Evolutionary conservation across 2,888 invertebrate species (phyloP).

Genomic region (Hirtodrosophila alboralis): DNA sequence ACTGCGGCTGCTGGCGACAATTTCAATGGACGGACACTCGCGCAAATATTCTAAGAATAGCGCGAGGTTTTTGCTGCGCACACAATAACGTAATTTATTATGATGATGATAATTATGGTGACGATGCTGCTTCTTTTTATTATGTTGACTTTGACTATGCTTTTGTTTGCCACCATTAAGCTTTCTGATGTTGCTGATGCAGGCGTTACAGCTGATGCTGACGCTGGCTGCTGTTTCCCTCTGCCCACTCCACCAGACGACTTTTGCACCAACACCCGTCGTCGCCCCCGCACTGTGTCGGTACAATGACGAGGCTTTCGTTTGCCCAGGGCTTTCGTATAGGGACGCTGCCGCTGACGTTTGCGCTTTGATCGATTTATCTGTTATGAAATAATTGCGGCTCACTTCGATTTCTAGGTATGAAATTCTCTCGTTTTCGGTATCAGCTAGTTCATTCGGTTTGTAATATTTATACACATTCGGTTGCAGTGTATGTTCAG

Average conservation of each 20-base stretch:
- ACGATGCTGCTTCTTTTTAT: conserved; percentile 34
- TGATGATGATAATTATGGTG: conserved; percentile 31
- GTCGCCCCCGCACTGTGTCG: conserved; percentile 28
- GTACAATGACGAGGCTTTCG: conserved; percentile 39
- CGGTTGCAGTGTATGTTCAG: conserved; percentile 54
- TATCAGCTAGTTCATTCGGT: conserved; percentile 20
- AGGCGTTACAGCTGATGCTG: conserved; percentile 65
- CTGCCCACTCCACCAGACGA: conserved; percentile 76
- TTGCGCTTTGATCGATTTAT: conserved; percentile 59
- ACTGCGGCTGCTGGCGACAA: conserved; percentile 49
- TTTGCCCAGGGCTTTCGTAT: conserved; percentile 53
- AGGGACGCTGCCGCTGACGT: conserved; percentile 42
- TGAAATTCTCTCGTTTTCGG: conserved; percentile 4
- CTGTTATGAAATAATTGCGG: conserved; percentile 74
- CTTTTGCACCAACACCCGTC: conserved; percentile 47
- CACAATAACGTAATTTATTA: conserved; percentile 67
- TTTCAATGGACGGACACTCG: conserved; percentile 74
- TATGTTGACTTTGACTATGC: conserved; percentile 50
- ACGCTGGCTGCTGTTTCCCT: conserved; percentile 44
- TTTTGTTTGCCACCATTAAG: conserved; percentile 45
- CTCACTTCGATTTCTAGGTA: conserved; percentile 68
- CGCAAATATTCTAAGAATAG: conserved; percentile 80
- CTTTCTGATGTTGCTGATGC: conserved; percentile 51
- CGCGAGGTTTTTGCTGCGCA: conserved; percentile 63
- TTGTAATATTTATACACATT: conserved; percentile 44